Percentiles rank a stretch among this genome's conserved stretches.
These are phyloP conservation scores for Lordiphosa fenestrarum DNA, from an alignment of 2,888 invertebrate genomes.

Conservation along the genomic window DNA sequence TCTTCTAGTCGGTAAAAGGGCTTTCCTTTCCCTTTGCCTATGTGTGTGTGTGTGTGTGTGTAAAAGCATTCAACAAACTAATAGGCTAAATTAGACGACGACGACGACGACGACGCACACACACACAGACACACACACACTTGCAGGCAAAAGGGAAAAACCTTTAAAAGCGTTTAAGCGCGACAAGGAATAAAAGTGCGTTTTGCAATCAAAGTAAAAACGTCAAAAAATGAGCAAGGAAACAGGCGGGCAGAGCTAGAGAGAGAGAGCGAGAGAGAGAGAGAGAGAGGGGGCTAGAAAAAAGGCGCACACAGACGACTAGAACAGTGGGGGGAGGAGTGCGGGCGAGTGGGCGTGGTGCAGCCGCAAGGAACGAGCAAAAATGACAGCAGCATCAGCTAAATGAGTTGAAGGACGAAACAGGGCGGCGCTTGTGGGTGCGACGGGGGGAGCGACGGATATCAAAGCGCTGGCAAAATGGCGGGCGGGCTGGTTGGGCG, in stretches of 20 bases:
- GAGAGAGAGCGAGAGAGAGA: not conserved
- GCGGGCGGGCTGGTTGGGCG: conserved; percentile 41
- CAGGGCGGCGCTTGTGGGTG: not conserved
- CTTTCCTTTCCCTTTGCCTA: conserved; percentile 4
- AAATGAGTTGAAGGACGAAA: conserved; percentile 68
- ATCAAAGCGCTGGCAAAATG: conserved; percentile 71
- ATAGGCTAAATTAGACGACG: conserved; percentile 66
- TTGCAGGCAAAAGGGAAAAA: conserved; percentile 8
- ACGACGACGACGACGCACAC: conserved; percentile 35
- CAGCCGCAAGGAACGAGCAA: conserved; percentile 38
- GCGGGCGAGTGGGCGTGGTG: conserved; percentile 30
- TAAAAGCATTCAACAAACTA: conserved; percentile 62
- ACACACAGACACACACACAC: conserved; percentile 3
- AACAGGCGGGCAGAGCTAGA: not conserved
- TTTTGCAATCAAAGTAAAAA: conserved; percentile 70
- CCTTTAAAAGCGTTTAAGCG: conserved; percentile 65
- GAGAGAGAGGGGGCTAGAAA: conserved; percentile 4
- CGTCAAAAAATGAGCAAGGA: conserved; percentile 16
- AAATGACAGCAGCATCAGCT: conserved; percentile 57
- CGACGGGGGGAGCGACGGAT: conserved; percentile 26
- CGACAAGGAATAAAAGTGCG: conserved; percentile 65
- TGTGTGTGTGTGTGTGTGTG: conserved; percentile 23
- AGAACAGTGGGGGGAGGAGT: not conserved
- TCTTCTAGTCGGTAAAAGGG: conserved; percentile 11
- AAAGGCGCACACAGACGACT: conserved; percentile 16